These are phyloP conservation scores for Sciaenops ocellatus DNA, from an alignment of 2,797 vertebrate genomes.

Conservation along the genomic window DNA sequence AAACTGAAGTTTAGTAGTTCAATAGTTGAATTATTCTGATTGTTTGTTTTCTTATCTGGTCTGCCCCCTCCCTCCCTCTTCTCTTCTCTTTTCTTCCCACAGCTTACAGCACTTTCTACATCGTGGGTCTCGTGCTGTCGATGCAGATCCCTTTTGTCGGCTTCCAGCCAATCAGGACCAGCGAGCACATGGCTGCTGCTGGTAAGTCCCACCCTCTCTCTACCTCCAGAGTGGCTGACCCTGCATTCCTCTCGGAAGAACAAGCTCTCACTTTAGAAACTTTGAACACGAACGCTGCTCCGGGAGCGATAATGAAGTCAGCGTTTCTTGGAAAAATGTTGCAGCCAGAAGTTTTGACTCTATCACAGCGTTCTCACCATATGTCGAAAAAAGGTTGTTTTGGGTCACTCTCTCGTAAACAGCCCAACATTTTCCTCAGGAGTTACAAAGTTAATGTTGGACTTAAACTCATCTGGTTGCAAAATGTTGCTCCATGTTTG, in stretches of 20 bases:
- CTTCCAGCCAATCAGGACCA: constrained; percentile 99
- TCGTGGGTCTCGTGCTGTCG: constrained; percentile 95
- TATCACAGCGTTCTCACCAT: constrained; percentile 1
- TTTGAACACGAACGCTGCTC: neutral
- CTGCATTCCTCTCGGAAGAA: constrained; percentile 19
- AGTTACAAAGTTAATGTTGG: neutral
- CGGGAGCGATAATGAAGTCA: neutral
- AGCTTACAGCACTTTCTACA: constrained; percentile 99
- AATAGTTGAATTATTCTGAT: constrained; percentile 12
- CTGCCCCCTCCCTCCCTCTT: neutral
- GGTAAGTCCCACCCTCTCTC: constrained; percentile 82
- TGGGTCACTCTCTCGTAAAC: neutral
- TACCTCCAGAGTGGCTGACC: neutral
- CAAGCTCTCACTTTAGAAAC: constrained; percentile 17
- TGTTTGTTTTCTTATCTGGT: constrained; percentile 23
- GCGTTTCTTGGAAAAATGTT: constrained; percentile 8
- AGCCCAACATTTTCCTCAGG: neutral
- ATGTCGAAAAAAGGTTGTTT: neutral
- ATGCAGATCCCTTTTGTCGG: constrained; percentile 99
- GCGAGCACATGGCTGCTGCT: constrained; percentile 98
- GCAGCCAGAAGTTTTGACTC: constrained; percentile 8
- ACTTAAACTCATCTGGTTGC: neutral
- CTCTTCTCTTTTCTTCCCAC: constrained; percentile 49
- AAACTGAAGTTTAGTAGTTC: constrained; percentile 18
- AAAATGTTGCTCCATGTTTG: neutral